phyloP scores from a whole-genome alignment of 2,113 vertebrate genomes.

The Oncorhynchus nerka region DNA sequence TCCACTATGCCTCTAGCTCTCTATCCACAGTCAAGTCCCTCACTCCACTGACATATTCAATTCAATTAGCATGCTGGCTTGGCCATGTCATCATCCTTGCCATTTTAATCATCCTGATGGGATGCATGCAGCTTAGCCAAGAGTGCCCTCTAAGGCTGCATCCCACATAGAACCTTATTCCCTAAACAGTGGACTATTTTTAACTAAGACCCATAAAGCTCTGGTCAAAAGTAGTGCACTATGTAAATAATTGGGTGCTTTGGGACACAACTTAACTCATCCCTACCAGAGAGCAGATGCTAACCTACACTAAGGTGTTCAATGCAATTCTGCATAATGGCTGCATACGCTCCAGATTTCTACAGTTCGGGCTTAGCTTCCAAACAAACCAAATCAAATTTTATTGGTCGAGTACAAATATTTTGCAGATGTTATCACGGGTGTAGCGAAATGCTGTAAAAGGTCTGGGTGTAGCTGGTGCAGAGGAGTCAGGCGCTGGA shows the following conservation, averaged over 20 bases:
- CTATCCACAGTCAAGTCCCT: too few species aligned
- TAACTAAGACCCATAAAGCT: too few species aligned
- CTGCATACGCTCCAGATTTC: not conserved
- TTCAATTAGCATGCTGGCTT: not conserved
- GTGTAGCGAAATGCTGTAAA: too few species aligned
- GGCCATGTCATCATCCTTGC: not conserved
- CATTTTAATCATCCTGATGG: constrained; percentile 1
- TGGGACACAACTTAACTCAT: not conserved
- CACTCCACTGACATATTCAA: not conserved
- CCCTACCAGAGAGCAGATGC: not conserved
- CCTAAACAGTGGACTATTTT: too few species aligned
- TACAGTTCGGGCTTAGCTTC: not conserved
- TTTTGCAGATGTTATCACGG: too few species aligned
- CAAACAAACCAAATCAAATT: too few species aligned
- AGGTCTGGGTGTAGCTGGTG: too few species aligned
- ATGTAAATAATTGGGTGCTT: not conserved
- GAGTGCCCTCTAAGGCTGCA: not conserved
- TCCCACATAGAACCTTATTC: too few species aligned
- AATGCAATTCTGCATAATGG: not conserved
- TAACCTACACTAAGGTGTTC: not conserved
- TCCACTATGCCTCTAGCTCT: too few species aligned
- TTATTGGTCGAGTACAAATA: too few species aligned
- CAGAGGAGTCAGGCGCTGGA: too few species aligned
- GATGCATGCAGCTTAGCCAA: not conserved
- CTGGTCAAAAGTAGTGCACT: too few species aligned